These are phyloP conservation scores for Meiosimyza platycephala DNA, from an alignment of 2,888 invertebrate genomes.

Conservation along the genomic window DNA sequence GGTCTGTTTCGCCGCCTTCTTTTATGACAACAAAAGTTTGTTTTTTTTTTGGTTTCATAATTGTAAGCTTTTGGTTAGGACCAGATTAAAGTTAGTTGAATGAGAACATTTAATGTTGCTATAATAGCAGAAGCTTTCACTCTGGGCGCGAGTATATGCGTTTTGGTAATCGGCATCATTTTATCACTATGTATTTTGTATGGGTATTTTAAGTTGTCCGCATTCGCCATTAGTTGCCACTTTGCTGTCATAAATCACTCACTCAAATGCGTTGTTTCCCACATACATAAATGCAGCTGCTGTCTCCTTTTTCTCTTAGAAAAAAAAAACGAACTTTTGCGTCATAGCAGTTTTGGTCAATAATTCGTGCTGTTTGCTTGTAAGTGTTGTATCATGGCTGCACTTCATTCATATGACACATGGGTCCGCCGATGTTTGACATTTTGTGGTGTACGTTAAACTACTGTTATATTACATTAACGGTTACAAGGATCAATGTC, in stretches of 20 bases:
- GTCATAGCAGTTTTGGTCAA: not conserved
- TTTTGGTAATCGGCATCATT: too few relatives aligned
- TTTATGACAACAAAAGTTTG: too few relatives aligned
- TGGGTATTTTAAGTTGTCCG: not conserved
- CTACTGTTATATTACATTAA: not conserved
- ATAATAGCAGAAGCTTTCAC: too few relatives aligned
- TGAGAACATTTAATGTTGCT: too few relatives aligned
- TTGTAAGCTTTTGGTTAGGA: too few relatives aligned
- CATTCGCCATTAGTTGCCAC: slow-evolving; percentile 3
- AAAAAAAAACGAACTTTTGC: not conserved
- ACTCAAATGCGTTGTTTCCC: not conserved
- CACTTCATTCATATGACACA: not conserved
- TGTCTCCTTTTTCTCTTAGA: not conserved
- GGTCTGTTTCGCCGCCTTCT: too few relatives aligned
- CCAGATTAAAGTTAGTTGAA: too few relatives aligned
- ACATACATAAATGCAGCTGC: not conserved
- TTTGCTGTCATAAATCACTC: slow-evolving; percentile 9
- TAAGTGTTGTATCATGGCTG: not conserved
- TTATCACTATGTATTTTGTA: too few relatives aligned
- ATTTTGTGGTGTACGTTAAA: too few relatives aligned
- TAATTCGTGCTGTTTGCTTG: not conserved
- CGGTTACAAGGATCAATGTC: not conserved
- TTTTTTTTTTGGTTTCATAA: too few relatives aligned
- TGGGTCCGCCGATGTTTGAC: too few relatives aligned
- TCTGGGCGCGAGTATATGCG: too few relatives aligned